These are phyloP conservation scores for Corydoras maculifer DNA, from an alignment of 2,113 vertebrate species.

Conservation along the genomic window DNA sequence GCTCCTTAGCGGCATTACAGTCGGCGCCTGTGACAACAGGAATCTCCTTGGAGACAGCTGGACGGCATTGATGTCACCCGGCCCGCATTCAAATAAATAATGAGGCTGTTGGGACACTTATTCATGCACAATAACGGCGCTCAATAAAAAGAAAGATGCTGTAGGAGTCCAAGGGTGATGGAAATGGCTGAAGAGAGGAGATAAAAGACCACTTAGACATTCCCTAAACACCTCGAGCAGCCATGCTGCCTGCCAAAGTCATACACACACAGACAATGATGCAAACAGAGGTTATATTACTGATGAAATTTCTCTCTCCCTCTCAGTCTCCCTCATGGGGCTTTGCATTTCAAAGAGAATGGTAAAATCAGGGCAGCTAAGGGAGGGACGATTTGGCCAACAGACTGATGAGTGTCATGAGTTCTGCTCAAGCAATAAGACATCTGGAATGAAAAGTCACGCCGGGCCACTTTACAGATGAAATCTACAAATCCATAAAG, in stretches of 20 bases:
- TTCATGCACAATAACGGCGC: slow-evolving; percentile 19
- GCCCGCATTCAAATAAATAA: slow-evolving; percentile 36
- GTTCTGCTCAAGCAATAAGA: slow-evolving; percentile 23
- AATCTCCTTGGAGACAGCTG: slow-evolving; percentile 38
- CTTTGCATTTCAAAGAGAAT: slow-evolving; percentile 19
- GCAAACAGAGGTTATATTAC: slow-evolving; percentile 32
- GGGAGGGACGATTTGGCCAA: slow-evolving; percentile 9
- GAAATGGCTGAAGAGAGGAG: slow-evolving; percentile 28
- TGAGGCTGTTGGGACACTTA: slow-evolving; percentile 40
- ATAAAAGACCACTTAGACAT: slow-evolving; percentile 28
- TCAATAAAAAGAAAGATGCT: slow-evolving; percentile 30
- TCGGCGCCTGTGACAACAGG: slow-evolving; percentile 32
- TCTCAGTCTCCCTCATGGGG: slow-evolving; percentile 17
- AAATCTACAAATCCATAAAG: slow-evolving; percentile 10
- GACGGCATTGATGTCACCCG: slow-evolving; percentile 37
- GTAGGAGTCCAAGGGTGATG: slow-evolving; percentile 23
- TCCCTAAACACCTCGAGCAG: slow-evolving; percentile 14
- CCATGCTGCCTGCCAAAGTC: not conserved
- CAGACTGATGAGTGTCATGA: slow-evolving; percentile 12
- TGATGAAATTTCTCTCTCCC: slow-evolving; percentile 16
- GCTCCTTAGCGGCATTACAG: slow-evolving; percentile 42
- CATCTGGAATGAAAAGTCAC: slow-evolving; percentile 18
- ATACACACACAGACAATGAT: slow-evolving; percentile 1
- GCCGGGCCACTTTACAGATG: slow-evolving; percentile 13
- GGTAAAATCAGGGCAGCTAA: slow-evolving; percentile 1